These are phyloP conservation scores for Heliconius aoede DNA, from an alignment of 2,888 invertebrate genomes.

Conservation along the genomic window DNA sequence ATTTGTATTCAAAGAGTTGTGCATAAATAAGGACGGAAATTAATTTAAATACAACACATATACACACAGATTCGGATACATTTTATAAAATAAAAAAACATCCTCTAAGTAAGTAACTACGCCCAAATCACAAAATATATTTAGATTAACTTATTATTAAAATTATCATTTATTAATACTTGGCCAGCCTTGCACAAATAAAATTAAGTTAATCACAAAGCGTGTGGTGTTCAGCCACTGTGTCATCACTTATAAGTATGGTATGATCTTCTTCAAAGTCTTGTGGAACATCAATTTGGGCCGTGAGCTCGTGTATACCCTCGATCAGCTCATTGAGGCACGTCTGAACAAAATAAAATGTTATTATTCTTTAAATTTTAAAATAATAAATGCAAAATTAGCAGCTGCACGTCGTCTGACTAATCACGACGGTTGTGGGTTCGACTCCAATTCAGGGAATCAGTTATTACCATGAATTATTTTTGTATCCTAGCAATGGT, in stretches of 20 bases:
- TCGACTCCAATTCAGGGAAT: not conserved
- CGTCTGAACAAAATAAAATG: conserved; percentile 54
- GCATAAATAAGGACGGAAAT: not conserved
- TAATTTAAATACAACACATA: conserved; percentile 4
- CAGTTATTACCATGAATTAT: not conserved
- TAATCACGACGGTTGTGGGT: no score
- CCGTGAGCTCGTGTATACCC: conserved; percentile 72
- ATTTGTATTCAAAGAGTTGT: not conserved
- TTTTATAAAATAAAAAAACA: not conserved
- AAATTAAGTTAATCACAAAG: conserved; percentile 61
- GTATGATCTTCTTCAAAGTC: conserved; percentile 72
- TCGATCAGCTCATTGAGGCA: conserved; percentile 70
- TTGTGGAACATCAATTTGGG: conserved; percentile 72
- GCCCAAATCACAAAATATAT: conserved; percentile 4
- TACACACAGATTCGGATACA: not conserved
- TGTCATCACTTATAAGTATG: conserved; percentile 72
- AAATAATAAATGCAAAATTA: not conserved
- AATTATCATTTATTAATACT: conserved; percentile 1
- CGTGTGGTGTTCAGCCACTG: conserved; percentile 73
- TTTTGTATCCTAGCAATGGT: not conserved
- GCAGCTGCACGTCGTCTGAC: not conserved
- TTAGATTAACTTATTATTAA: not conserved
- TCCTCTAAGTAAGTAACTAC: not conserved
- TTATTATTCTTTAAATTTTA: not conserved
- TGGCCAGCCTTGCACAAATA: conserved; percentile 1